Base-by-base conservation (phyloP, 2,888 invertebrate genomes). In the Oithona nana region DNA sequence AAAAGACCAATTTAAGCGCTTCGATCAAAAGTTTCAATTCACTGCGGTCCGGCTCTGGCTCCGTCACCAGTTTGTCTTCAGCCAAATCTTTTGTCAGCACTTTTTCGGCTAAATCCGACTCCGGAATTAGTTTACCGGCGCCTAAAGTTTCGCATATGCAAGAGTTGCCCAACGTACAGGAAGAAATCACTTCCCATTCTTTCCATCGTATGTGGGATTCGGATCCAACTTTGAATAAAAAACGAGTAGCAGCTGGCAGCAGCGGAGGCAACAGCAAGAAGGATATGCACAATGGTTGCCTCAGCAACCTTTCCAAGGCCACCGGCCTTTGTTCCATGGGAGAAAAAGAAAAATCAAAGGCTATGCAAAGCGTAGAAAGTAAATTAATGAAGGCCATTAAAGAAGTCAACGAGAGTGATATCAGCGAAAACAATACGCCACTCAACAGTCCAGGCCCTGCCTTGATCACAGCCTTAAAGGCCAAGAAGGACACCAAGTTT, bases 381-480 rank as follows among this genome's bases (percentile, higher is more conserved):
- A 62, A 62, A 56, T 28, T 62, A 6, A 62, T 62, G 62, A 55
- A 55, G n/a, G 62, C 56, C 24, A 62, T 62, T 13, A 62, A 62
- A 48, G 62, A 62, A 39, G 62, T 62, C 4, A 62, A 62, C 28
- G 62, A 62, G 28, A 62, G 48, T 31, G 62, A 62, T 62, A n/a
- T 56, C 8, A 62, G 62, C 39, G 62, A 62, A 24, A 62, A 24
- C n/a, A 30, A 39, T 24, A 62, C 62, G 1, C 62, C 62, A 8
- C 24, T 62, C 13, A 54, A 29, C 20, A 62, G 62, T 11, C 62
- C 62, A 22, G 55, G 55, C 6, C 59, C 59, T 8, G 39, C 39
- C 39, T 28, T 57, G n/a, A 16, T 39, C 6, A 16, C 6, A 16
- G 39, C 39, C 39, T 39, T 39, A 16, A 26, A 20, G 2, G 16